Evolutionary conservation across 2,888 invertebrate species (phyloP).

Genomic region (Chrysina gloriosa): DNA sequence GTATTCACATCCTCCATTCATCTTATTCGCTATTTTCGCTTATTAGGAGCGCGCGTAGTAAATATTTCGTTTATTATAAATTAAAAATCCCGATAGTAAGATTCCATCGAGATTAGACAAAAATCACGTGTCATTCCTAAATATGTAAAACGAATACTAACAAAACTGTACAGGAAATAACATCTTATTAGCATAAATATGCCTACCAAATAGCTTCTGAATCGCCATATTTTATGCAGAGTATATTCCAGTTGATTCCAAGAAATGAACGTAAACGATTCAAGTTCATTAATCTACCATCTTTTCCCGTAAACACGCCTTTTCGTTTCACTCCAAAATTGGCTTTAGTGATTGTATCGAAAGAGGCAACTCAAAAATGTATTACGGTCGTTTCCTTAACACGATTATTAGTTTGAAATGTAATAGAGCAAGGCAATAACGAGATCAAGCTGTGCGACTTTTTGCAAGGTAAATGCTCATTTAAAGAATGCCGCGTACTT

Average conservation of each 20-base stretch:
- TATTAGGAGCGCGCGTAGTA: too few species aligned
- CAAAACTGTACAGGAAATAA: background rate
- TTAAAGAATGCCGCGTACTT: conserved; percentile 24
- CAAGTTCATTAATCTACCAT: conserved; percentile 25
- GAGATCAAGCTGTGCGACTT: background rate
- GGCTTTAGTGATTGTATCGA: background rate
- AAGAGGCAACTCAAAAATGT: background rate
- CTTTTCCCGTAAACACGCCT: background rate
- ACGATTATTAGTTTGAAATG: conserved; percentile 4
- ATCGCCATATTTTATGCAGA: background rate
- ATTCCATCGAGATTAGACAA: too few species aligned
- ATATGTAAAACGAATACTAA: background rate
- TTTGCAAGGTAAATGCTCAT: background rate
- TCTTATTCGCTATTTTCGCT: too few species aligned
- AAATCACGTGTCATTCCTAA: background rate
- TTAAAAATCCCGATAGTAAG: too few species aligned
- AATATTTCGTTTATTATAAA: too few species aligned
- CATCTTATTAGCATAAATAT: background rate
- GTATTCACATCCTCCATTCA: too few species aligned
- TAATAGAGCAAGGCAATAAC: background rate
- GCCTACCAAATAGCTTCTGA: background rate
- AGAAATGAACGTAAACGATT: background rate
- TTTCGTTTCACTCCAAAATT: conserved; percentile 13
- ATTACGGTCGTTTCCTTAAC: background rate
- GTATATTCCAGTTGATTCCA: background rate